phyloP scores from a whole-genome alignment of 2,888 invertebrate species.

The Harpalus rufipes region DNA sequence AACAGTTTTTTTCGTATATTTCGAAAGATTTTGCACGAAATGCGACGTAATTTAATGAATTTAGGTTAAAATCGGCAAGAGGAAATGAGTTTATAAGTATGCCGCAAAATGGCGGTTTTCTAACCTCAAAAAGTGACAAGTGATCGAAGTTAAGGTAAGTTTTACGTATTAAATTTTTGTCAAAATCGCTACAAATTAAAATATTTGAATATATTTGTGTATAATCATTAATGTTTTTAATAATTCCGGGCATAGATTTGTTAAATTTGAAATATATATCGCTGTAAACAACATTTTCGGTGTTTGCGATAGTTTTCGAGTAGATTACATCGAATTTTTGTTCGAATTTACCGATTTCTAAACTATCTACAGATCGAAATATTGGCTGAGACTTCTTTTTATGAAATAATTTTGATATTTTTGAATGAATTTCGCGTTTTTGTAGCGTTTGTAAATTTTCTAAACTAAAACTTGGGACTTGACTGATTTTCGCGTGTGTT shows the following conservation, averaged over 20 bases:
- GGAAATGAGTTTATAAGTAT: slow-evolving; percentile 25
- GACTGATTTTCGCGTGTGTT: slow-evolving; percentile 57
- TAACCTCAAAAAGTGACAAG: slow-evolving; percentile 48
- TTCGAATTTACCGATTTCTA: slow-evolving; percentile 29
- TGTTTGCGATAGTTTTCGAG: not conserved
- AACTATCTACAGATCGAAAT: slow-evolving; percentile 1
- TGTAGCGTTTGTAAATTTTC: slow-evolving; percentile 16
- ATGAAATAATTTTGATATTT: slow-evolving; percentile 1
- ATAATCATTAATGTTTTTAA: slow-evolving; percentile 68
- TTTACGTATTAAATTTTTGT: slow-evolving; percentile 31
- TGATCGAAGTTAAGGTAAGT: not conserved
- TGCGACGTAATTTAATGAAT: slow-evolving; percentile 48
- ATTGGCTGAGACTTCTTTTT: slow-evolving; percentile 4
- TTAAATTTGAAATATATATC: slow-evolving; percentile 73
- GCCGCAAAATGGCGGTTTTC: slow-evolving; percentile 56
- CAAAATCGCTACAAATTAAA: slow-evolving; percentile 64
- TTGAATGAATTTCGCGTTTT: not conserved
- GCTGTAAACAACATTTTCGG: slow-evolving; percentile 70
- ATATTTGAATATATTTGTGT: slow-evolving; percentile 69
- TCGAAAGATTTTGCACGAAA: slow-evolving; percentile 67
- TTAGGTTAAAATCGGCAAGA: slow-evolving; percentile 33
- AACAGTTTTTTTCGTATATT: slow-evolving; percentile 65
- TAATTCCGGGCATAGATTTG: slow-evolving; percentile 69
- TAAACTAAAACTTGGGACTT: slow-evolving; percentile 36
- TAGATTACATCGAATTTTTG: not conserved